A percentile compares a stretch with the other conserved stretches of the same genome.
phyloP scores from a whole-genome alignment of 2,888 invertebrate species.

The Oscheius myriophilus region DNA sequence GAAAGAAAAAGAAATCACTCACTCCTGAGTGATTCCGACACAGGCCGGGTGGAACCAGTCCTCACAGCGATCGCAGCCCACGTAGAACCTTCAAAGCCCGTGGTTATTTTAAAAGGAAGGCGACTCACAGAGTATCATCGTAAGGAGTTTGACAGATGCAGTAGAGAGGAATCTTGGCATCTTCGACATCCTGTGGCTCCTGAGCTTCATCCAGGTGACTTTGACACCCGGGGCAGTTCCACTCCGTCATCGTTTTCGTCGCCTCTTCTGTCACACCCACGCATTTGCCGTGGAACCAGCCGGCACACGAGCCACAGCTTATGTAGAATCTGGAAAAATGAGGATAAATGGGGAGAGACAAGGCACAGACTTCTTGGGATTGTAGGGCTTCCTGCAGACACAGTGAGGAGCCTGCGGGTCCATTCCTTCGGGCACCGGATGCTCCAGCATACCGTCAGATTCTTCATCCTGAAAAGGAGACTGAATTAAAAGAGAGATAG shows the following conservation, averaged over 20 bases:
- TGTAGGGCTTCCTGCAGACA: slow-evolving; percentile 47
- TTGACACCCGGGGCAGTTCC: slow-evolving; percentile 75
- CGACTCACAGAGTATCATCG: slow-evolving; percentile 88
- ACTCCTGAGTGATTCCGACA: slow-evolving; percentile 79
- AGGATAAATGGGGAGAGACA: not conserved
- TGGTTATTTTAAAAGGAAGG: not conserved
- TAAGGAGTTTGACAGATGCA: slow-evolving; percentile 95
- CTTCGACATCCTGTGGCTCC: slow-evolving; percentile 4
- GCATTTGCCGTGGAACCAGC: slow-evolving; percentile 98
- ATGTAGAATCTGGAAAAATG: slow-evolving; percentile 81
- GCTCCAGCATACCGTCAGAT: slow-evolving; percentile 17
- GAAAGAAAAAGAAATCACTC: slow-evolving; percentile 46
- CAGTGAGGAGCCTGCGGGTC: slow-evolving; percentile 41
- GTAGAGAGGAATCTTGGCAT: slow-evolving; percentile 81
- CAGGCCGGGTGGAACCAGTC: slow-evolving; percentile 99
- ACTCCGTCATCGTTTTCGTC: slow-evolving; percentile 85
- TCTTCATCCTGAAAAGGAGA: slow-evolving; percentile 3
- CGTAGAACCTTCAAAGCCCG: slow-evolving; percentile 84
- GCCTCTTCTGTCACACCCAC: slow-evolving; percentile 91
- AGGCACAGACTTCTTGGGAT: slow-evolving; percentile 35
- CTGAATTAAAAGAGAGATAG: no score
- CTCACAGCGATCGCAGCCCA: slow-evolving; percentile 97
- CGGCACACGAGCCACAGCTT: slow-evolving; percentile 94
- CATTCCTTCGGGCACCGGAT: slow-evolving; percentile 25
- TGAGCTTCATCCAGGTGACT: slow-evolving; percentile 41